A percentile compares a stretch with the other conserved stretches of the same genome.
These are phyloP conservation scores for Crotalus viridis DNA, from an alignment of 2,113 vertebrate species.

Conservation along the genomic window DNA sequence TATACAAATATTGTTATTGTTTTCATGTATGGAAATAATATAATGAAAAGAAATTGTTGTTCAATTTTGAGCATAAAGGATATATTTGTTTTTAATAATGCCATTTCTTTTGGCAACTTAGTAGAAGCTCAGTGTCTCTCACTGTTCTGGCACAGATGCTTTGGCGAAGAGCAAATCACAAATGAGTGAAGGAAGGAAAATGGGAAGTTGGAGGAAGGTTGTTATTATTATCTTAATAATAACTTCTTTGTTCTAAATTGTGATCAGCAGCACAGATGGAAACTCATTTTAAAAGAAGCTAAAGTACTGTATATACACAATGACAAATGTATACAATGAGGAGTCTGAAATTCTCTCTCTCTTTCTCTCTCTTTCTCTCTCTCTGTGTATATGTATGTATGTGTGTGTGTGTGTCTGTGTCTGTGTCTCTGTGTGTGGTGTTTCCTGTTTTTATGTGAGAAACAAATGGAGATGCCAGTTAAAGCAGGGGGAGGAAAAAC, in stretches of 20 bases:
- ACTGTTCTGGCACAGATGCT: not conserved
- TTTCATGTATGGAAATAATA: not conserved
- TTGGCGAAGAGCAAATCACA: not conserved
- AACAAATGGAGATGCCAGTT: not conserved
- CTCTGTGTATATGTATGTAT: too few relatives aligned
- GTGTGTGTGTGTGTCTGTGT: too few relatives aligned
- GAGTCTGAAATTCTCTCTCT: not conserved
- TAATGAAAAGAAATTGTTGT: not conserved
- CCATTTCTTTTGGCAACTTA: not conserved
- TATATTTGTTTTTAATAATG: not conserved
- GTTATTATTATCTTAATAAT: not conserved
- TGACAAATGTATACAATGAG: not conserved
- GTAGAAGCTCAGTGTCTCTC: not conserved
- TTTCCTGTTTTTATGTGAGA: not conserved
- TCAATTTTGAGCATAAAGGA: not conserved
- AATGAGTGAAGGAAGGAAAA: not conserved
- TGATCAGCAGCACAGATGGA: fast-evolving
- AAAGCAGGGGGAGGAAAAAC: not conserved
- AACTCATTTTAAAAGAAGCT: not conserved
- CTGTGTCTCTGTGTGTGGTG: not conserved
- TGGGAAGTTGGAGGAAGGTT: not conserved
- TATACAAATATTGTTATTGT: not conserved
- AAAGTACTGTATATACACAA: not conserved
- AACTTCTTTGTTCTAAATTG: not conserved
- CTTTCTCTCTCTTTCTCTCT: not conserved